phyloP scores from a whole-genome alignment of 2,888 invertebrate genomes.

The Acanthacorydalis orientalis region DNA sequence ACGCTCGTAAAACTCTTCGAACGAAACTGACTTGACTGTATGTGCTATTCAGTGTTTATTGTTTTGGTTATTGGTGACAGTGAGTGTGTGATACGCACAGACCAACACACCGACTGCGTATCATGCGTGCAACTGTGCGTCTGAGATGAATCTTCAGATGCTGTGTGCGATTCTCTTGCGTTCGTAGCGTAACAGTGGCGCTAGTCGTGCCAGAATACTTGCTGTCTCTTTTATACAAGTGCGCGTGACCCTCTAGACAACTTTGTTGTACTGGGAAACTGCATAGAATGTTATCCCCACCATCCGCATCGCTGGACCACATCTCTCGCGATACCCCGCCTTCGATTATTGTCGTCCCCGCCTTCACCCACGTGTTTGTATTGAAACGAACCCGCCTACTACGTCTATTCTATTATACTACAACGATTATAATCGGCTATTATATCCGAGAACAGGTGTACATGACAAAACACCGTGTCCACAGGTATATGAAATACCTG shows the following conservation, averaged over 20 bases:
- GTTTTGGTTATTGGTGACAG: too few species aligned
- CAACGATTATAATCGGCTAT: too few species aligned
- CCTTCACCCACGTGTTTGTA: conserved; percentile 8
- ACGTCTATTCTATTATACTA: background rate
- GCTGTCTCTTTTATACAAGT: background rate
- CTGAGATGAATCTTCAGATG: background rate
- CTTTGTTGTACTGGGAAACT: background rate
- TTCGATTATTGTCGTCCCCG: conserved; percentile 7
- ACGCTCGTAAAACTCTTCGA: too few species aligned
- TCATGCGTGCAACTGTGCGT: background rate
- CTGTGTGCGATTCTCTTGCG: background rate
- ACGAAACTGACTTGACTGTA: too few species aligned
- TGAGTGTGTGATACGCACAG: too few species aligned
- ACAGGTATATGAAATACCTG: too few species aligned
- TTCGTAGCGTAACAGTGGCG: background rate
- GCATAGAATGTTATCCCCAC: background rate
- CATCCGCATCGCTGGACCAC: background rate
- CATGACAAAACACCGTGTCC: too few species aligned
- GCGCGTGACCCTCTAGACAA: background rate
- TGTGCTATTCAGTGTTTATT: too few species aligned
- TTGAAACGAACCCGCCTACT: background rate
- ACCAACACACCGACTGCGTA: too few species aligned
- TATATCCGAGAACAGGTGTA: too few species aligned
- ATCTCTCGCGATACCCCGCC: conserved; percentile 13
- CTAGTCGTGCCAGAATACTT: background rate